Evolutionary conservation across 2,797 vertebrate genomes (phyloP).

Genomic region (Artibeus lituratus): DNA sequence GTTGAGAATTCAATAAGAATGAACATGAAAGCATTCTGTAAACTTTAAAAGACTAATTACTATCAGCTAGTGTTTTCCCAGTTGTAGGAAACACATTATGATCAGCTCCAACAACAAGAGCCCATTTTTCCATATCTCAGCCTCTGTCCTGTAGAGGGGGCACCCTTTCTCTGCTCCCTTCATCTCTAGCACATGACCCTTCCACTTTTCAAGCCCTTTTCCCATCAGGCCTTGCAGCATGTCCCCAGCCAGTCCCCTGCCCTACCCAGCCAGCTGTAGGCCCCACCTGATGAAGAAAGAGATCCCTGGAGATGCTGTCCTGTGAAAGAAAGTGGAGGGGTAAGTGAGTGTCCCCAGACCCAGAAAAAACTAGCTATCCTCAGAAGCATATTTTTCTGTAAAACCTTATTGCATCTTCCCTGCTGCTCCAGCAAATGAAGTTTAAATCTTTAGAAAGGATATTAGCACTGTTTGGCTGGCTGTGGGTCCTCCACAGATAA

Average conservation of each 20-base stretch:
- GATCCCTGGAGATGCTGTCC: constrained; percentile 26
- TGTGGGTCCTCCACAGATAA: neutral
- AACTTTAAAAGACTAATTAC: neutral
- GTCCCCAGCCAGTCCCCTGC: neutral
- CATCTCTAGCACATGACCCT: neutral
- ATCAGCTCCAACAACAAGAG: neutral
- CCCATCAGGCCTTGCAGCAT: neutral
- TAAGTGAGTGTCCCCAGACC: neutral
- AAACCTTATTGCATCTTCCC: constrained; percentile 62
- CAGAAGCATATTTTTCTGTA: constrained; percentile 51
- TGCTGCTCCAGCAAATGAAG: constrained; percentile 71
- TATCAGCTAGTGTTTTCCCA: neutral
- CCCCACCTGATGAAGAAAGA: constrained; percentile 19
- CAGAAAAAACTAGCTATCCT: constrained; percentile 48
- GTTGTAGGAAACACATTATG: neutral
- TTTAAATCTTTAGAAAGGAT: constrained; percentile 78
- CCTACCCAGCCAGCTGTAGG: neutral
- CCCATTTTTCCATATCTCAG: neutral
- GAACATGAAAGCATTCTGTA: neutral
- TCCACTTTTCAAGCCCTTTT: neutral
- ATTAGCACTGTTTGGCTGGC: neutral
- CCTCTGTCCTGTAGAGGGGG: neutral
- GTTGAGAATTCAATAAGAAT: neutral
- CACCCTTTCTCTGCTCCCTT: neutral
- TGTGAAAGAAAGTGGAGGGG: neutral